Percentiles rank a stretch among this genome's conserved stretches.
Conservation (phyloP, 2,797 vertebrate species). For the Hipposideros larvatus region DNA sequence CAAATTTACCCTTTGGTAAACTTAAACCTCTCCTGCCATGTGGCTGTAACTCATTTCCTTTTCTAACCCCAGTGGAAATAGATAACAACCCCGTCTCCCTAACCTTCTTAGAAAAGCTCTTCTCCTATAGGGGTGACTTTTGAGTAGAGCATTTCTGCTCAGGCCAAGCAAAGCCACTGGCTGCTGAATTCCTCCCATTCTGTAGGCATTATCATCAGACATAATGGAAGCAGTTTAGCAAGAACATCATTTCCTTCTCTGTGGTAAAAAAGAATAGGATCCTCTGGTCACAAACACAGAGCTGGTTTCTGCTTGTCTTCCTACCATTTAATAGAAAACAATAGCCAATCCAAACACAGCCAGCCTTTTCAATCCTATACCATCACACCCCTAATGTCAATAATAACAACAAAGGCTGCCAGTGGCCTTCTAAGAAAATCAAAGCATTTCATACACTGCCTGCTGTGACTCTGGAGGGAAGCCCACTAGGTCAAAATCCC, state of each 20-base stretch:
- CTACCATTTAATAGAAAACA: constrained; percentile 85
- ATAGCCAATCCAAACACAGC: constrained; percentile 78
- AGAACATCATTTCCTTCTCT: constrained; percentile 70
- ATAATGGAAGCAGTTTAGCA: constrained; percentile 70
- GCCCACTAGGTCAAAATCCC: not conserved
- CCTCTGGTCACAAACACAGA: constrained; percentile 64
- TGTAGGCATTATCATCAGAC: not conserved
- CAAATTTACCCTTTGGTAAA: not conserved
- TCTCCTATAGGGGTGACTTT: not conserved
- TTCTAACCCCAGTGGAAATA: not conserved
- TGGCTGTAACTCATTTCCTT: not conserved
- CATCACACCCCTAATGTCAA: not conserved
- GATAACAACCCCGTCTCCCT: not conserved
- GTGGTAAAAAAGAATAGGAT: constrained; percentile 76
- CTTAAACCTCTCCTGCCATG: not conserved
- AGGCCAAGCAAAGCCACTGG: not conserved
- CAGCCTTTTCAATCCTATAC: not conserved
- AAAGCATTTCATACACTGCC: not conserved
- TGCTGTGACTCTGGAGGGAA: not conserved
- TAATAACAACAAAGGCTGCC: not conserved
- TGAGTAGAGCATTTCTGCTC: not conserved
- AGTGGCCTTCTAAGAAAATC: constrained; percentile 10
- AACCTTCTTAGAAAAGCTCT: not conserved
- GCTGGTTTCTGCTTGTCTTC: constrained; percentile 78
- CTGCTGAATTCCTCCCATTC: not conserved